Evolutionary conservation across 2,888 invertebrate species (phyloP), one percentile per base, ranked within the genome.

Genomic region (Eupithecia tripunctaria): DNA sequence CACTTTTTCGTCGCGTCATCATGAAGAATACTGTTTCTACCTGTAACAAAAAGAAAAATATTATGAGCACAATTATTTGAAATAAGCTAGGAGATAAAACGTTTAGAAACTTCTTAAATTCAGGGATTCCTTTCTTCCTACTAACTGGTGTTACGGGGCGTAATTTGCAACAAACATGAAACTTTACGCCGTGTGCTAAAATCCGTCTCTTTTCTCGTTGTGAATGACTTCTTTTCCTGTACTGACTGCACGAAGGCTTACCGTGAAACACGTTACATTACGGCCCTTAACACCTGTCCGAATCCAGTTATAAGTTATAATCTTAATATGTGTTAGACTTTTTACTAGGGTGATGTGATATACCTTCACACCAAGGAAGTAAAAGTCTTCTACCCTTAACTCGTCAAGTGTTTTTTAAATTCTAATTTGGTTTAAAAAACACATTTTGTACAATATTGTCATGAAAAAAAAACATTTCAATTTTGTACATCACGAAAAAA

Each of bases 1-100:
- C 89, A 91, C 89, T 89, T 90, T 92, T 93, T 84, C 89, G 86
- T 81, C 91, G 87, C 88, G 92, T 86, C 94, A 94, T 94, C 63
- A 70, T 90, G 81, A 64, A 78, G 80, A 75, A 77, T 83, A 79
- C 84, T 82, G 81, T 76, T 76, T 81, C 81, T 93, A 93, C 92
- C 94, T 94, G 94, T 21, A 90, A 94, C 85, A 51, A 72, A 72
- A 64, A 56, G 68, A 72, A 72, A 71, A 63, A 63, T 1, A 63
- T 25, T 25, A 56, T 25, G 12, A 56, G 56, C 56, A 25, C 14
- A 25, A 25, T 56, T 25, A 56, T 51, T 10, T 10, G 47, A 51
- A 21, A n/a, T 14, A 12, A 4, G 12, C 21, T 47, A 21, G 8
- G 2, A 51, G 10, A 51, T 3, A 47, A n/a, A 8, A 51, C 21